phyloP scores from a whole-genome alignment of 2,888 invertebrate species.

The Chrysolina americana region DNA sequence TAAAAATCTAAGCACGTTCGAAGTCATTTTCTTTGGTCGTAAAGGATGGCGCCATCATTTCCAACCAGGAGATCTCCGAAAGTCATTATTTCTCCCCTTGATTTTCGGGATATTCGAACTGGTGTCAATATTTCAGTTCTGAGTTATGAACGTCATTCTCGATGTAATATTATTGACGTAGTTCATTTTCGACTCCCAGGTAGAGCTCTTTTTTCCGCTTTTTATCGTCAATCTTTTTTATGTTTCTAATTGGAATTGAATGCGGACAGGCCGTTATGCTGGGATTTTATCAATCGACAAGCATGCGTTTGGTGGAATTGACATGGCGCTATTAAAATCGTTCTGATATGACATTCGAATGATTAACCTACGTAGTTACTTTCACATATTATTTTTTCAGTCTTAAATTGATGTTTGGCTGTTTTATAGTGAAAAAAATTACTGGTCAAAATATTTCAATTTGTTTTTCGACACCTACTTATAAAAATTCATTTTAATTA shows the following conservation, averaged over 20 bases:
- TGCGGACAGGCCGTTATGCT: not conserved
- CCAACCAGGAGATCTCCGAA: not conserved
- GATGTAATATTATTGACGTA: not conserved
- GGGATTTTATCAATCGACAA: not conserved
- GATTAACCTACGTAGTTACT: not conserved
- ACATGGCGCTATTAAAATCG: not conserved
- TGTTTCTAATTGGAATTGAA: slow-evolving; percentile 11
- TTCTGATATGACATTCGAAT: not conserved
- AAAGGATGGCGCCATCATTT: slow-evolving; percentile 25
- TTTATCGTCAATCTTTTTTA: not conserved
- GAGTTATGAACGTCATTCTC: not conserved
- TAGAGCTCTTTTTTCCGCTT: not conserved
- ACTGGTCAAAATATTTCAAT: too few relatives aligned
- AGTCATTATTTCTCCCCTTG: slow-evolving; percentile 24
- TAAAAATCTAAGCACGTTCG: slow-evolving; percentile 11
- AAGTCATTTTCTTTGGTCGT: not conserved
- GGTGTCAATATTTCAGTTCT: slow-evolving; percentile 8
- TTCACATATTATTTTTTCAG: not conserved
- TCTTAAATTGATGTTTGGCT: not conserved
- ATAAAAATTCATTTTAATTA: too few relatives aligned
- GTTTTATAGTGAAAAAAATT: too few relatives aligned
- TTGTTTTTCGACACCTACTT: too few relatives aligned
- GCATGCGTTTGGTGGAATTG: not conserved
- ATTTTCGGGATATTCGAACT: slow-evolving; percentile 22
- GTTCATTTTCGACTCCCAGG: slow-evolving; percentile 12